phyloP scores from a whole-genome alignment of 1,140 invertebrate species.

The Holotrichia oblita region DNA sequence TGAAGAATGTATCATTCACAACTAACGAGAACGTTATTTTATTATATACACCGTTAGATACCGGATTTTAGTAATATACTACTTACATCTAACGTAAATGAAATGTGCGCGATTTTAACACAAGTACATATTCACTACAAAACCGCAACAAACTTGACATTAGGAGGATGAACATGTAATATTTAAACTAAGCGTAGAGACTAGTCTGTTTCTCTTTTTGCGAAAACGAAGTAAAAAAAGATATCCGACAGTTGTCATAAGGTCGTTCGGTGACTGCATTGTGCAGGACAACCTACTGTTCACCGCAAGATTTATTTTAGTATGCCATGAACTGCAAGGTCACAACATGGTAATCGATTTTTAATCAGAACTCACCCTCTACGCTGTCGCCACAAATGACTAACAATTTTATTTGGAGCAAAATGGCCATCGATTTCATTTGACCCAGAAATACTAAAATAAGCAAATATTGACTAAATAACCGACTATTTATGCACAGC shows the following conservation, averaged over 20 bases:
- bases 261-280: background rate
- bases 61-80: too few relatives aligned
- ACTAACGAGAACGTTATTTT: background rate
- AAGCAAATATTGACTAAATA: too few relatives aligned
- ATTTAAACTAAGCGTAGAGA: background rate
- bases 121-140: background rate
- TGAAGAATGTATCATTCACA: background rate
- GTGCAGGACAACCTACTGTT: background rate
- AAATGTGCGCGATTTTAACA: background rate
- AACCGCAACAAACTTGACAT: background rate
- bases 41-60: background rate
- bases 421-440: too few relatives aligned
- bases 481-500: too few relatives aligned
- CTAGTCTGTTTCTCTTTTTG: background rate
- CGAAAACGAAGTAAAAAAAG: background rate
- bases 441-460: too few relatives aligned
- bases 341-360: background rate
- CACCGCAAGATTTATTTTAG: background rate
- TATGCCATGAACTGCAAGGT: background rate
- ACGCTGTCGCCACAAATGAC: background rate
- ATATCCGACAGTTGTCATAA: background rate
- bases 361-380: background rate
- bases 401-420: too few relatives aligned
- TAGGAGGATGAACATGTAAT: background rate
- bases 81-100: background rate